These are phyloP conservation scores for Hormaphis cornu DNA, from an alignment of 1,140 invertebrate genomes.

Conservation along the genomic window DNA sequence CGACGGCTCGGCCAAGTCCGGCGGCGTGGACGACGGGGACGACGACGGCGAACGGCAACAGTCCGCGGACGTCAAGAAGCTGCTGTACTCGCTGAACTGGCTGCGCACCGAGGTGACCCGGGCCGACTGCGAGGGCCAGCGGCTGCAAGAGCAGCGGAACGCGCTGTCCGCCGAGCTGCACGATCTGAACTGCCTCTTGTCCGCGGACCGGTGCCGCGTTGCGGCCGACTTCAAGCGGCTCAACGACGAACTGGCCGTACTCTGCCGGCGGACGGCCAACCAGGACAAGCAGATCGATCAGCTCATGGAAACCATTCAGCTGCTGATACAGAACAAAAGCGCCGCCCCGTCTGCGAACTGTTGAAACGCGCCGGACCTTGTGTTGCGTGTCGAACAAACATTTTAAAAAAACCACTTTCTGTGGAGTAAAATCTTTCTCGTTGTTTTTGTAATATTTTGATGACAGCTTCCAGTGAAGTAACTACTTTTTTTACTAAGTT, in stretches of 20 bases:
- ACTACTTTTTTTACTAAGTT: no score
- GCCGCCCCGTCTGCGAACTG: background rate
- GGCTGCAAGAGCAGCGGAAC: background rate
- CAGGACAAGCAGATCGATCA: background rate
- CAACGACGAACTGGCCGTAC: background rate
- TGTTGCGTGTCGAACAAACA: no score
- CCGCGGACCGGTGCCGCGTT: background rate
- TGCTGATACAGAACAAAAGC: background rate
- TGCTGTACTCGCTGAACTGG: slow-evolving; percentile 1
- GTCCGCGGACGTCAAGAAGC: background rate
- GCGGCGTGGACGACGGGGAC: background rate
- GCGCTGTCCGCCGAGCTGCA: background rate
- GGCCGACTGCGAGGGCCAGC: background rate
- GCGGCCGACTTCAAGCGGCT: background rate
- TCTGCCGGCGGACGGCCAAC: background rate
- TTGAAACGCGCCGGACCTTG: no score
- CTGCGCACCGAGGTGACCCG: background rate
- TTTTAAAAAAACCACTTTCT: no score
- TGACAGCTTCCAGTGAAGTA: no score
- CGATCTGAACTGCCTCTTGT: background rate
- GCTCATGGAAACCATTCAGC: slow-evolving; percentile 7
- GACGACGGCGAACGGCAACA: background rate
- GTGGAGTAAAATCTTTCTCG: no score
- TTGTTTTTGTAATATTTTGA: no score
- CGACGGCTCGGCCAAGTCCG: background rate